phyloP scores from a whole-genome alignment of 2,888 invertebrate genomes.

The Nesidiocoris tenuis region DNA sequence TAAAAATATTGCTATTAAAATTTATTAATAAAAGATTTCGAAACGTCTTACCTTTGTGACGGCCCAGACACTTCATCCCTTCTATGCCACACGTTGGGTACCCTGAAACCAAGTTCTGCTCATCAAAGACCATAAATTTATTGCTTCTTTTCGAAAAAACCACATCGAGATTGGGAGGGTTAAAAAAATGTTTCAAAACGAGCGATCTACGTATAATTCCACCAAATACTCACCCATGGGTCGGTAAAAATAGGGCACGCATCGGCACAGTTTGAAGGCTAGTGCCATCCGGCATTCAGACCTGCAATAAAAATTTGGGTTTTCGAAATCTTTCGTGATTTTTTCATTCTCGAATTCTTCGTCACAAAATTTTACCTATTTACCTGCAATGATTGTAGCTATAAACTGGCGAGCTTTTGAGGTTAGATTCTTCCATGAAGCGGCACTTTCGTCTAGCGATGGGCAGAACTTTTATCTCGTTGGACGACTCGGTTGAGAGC shows the following conservation, averaged over 20 bases:
- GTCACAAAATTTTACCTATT: conserved; percentile 50
- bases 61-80: conserved; percentile 64
- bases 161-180: too few species aligned
- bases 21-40: neutral
- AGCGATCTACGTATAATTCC: too few species aligned
- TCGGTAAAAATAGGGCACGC: conserved; percentile 55
- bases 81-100: conserved; percentile 61
- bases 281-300: conserved; percentile 54
- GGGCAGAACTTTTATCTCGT: conserved; percentile 55
- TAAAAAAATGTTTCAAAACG: too few species aligned
- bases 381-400: conserved; percentile 53
- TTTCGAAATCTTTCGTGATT: neutral
- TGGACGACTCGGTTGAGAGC: conserved; percentile 61
- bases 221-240: conserved; percentile 45
- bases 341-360: neutral
- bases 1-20: too few species aligned
- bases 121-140: too few species aligned
- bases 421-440: conserved; percentile 52
- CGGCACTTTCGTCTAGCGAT: conserved; percentile 54
- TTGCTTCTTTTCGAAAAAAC: too few species aligned
- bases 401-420: conserved; percentile 53
- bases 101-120: too few species aligned
- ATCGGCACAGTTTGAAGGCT: conserved; percentile 53
- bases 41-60: conserved; percentile 58
- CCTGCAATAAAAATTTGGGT: neutral